Base-by-base conservation (phyloP, 1,140 invertebrate genomes). In the Penaeus indicus region DNA sequence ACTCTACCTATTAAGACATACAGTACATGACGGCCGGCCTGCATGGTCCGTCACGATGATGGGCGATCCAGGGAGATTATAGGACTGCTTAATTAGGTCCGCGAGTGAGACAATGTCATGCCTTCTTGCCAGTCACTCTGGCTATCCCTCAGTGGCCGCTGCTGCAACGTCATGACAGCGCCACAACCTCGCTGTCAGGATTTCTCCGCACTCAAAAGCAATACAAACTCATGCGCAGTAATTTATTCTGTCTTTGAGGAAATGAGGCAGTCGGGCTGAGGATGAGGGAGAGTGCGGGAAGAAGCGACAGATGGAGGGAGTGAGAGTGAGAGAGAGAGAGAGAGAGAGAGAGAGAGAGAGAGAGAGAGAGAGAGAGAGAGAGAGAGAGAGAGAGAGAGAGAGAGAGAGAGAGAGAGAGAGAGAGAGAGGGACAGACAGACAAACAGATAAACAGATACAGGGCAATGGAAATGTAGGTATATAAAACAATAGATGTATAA, bases 161-260 rank as follows among this genome's bases (percentile, higher is more conserved):
- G 72, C 75, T 86, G 84, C 77, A 81, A 32, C 63, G 79, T 72
- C 85, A 87, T 77, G 64, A 47, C 69, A 72, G 54, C 64, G 22
- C 62, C 75, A 47, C 85, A 38, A 47, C 77, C 85, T 61, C 85
- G 80, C 62, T 87, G 60, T 77, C 85, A 75, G 82, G 63, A 72
- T 61, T 72, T 80, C 78, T 60, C 78, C 78, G 60, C 62, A 67
- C 61, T 81, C 78, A 75, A 87, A 72, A 72, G 78, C 85, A 87
- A 82, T 22, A 60, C 85, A 87, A 38, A 87, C 63, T 87, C 78
- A 82, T 82, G 85, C 78, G 69, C 42, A 25, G 85, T 87, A 87
- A 87, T 87, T 82, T 87, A 67, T 81, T 87, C 84, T 63, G 61
- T 79, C 85, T 72, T 61, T 78, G 75, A 77, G 84, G 84, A 79